Evolutionary conservation across 30 jellyfish, hydroid and myxozoan genomes (phyloP).

Genomic region (Hydractinia symbiolongicarpus): DNA sequence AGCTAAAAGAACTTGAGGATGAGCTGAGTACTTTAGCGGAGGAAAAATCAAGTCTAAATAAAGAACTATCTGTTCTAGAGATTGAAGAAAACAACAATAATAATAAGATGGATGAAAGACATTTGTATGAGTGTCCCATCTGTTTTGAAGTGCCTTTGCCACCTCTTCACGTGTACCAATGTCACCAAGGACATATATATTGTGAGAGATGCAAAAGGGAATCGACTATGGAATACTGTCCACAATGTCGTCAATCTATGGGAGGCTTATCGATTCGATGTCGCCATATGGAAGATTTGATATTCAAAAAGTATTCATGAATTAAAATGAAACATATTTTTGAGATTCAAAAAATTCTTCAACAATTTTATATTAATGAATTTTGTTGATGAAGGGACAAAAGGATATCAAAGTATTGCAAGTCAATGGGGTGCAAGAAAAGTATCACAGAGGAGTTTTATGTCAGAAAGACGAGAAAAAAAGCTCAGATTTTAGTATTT

Average conservation of each 20-base stretch:
- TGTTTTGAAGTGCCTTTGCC: slow-evolving; percentile 12
- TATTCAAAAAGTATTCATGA: neutral
- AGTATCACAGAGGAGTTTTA: too few relatives aligned
- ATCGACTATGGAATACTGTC: slow-evolving; percentile 5
- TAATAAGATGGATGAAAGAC: neutral
- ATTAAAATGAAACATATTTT: neutral
- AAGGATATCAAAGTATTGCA: too few relatives aligned
- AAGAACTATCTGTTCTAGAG: neutral
- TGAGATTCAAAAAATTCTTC: too few relatives aligned
- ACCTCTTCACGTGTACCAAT: neutral
- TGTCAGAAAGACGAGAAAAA: too few relatives aligned
- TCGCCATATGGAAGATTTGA: slow-evolving; percentile 13
- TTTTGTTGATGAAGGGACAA: too few relatives aligned
- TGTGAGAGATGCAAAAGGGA: slow-evolving; percentile 9
- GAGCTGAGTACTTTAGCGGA: neutral
- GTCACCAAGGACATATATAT: slow-evolving; percentile 7
- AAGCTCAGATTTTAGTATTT: too few relatives aligned
- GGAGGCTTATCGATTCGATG: slow-evolving; percentile 8
- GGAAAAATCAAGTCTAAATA: neutral
- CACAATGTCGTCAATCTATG: slow-evolving; percentile 3
- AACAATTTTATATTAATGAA: too few relatives aligned
- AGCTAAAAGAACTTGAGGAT: neutral
- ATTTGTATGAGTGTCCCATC: slow-evolving; percentile 9
- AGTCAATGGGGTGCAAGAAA: too few relatives aligned
- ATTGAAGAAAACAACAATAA: neutral